Evolutionary conservation across 2,888 invertebrate genomes (phyloP), one percentile per base, ranked within the genome.

Genomic region (Meganola albula): DNA sequence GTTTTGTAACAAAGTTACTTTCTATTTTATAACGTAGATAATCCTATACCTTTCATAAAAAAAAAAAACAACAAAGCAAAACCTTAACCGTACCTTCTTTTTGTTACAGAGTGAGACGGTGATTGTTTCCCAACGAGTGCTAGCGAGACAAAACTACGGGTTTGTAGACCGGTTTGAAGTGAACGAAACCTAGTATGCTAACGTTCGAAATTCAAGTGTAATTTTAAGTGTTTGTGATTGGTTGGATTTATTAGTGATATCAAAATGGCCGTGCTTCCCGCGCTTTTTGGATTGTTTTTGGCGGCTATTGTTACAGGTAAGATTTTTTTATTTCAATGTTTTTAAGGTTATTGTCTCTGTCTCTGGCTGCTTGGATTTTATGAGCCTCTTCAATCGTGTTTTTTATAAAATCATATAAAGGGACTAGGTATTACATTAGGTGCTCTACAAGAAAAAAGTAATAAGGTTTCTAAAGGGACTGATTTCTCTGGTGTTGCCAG

Each of bases 231-330:
- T 44, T 55, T 63, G 69, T 65, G 66, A 63, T 56, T 56, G 63
- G 66, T 67, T 67, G 39, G 44, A 58, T 57, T 55, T 51, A 51
- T 59, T 58, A 61, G 67, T 63, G 62, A 60, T 61, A 48, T 49
- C 67, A 80, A 80, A 63, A 83, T 83, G 83, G 75, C 80, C 38
- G 70, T 52, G 37, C 44, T 80, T 74, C 71, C 80, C 80, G 83
- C 82, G 53, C 48, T 82, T 74, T 74, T 83, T 52, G 77, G 75
- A 68, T 64, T 82, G 53, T 51, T 80, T 20, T 45, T 80, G 61
- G 73, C 66, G 31, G 64, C 58, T 42, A 39, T 70, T 52, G 82
- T 78, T 18, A 65, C 76, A 83, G 83, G 83, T 83, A 47, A 66
- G 74, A 40, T 36, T 37, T 26, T 34, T 27, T 24, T 3, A 9